A percentile compares a stretch with the other conserved stretches of the same genome.
These are phyloP conservation scores for Triops longicaudatus DNA, from an alignment of 1,140 invertebrate genomes.

Conservation along the genomic window DNA sequence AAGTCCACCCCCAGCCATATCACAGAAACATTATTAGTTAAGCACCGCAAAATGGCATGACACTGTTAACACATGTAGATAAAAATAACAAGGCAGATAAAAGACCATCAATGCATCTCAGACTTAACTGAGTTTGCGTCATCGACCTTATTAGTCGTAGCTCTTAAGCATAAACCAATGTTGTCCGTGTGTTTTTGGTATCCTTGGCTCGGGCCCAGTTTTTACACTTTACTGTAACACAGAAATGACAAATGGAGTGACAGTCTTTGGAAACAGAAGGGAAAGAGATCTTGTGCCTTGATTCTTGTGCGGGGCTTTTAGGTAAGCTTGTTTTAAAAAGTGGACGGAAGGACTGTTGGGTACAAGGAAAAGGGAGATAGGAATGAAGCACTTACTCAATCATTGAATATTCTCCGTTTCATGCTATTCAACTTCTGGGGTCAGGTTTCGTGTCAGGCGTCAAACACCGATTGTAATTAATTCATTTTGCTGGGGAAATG, in stretches of 20 bases:
- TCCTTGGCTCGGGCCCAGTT: background rate
- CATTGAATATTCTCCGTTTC: background rate
- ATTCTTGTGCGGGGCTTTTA: background rate
- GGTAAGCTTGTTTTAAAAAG: background rate
- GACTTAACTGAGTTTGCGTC: no score
- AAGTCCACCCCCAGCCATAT: background rate
- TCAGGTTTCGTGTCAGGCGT: background rate
- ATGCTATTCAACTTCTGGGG: background rate
- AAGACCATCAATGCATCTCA: no score
- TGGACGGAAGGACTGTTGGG: background rate
- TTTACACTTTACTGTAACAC: background rate
- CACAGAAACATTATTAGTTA: background rate
- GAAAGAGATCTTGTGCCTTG: conserved; percentile 7
- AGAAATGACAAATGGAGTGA: background rate
- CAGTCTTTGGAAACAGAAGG: background rate
- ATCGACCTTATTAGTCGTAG: no score
- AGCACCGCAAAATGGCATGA: no score
- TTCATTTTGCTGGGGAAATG: background rate
- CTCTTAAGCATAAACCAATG: no score
- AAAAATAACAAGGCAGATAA: no score
- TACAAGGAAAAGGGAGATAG: background rate
- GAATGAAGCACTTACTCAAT: background rate
- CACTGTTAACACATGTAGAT: no score
- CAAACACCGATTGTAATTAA: background rate
- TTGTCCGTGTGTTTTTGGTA: no score